Percentiles rank a stretch among this genome's conserved stretches.
Evolutionary conservation across 2,888 invertebrate species (phyloP).

Genomic region (Zelleria hepariella): DNA sequence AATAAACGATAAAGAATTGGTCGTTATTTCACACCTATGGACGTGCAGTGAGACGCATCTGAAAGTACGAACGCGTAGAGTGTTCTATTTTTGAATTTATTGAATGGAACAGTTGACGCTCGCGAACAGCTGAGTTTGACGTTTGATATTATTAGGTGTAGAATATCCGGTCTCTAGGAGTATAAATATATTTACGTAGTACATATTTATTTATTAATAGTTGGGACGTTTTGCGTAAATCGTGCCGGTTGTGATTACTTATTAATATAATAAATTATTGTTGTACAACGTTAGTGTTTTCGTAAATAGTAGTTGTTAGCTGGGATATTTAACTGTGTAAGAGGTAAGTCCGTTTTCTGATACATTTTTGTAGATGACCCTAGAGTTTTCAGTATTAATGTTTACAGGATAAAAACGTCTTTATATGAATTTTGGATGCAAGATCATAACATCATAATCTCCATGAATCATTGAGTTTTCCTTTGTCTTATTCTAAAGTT

Average conservation of each 20-base stretch:
- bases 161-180: not conserved
- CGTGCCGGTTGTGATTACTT: not conserved
- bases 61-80: constrained; percentile 12
- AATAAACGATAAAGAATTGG: not conserved
- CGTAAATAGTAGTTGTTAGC: not conserved
- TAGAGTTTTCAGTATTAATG: not conserved
- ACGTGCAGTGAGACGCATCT: constrained; percentile 20
- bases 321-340: constrained; percentile 5
- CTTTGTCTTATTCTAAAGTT: constrained; percentile 1
- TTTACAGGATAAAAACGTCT: no score
- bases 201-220: not conserved
- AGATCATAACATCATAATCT: not conserved
- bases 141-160: constrained; percentile 13
- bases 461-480: not conserved
- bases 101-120: constrained; percentile 22
- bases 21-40: constrained; percentile 8
- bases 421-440: not conserved
- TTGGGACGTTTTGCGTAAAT: not conserved
- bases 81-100: constrained; percentile 19
- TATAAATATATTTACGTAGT: not conserved
- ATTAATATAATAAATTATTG: not conserved
- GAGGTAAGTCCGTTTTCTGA: constrained; percentile 12
- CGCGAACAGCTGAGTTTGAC: constrained; percentile 28
- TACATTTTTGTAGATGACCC: constrained; percentile 12
- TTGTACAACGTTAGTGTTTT: constrained; percentile 13